Evolutionary conservation across 2,113 vertebrate species (phyloP).

Genomic region (Aegypius monachus): DNA sequence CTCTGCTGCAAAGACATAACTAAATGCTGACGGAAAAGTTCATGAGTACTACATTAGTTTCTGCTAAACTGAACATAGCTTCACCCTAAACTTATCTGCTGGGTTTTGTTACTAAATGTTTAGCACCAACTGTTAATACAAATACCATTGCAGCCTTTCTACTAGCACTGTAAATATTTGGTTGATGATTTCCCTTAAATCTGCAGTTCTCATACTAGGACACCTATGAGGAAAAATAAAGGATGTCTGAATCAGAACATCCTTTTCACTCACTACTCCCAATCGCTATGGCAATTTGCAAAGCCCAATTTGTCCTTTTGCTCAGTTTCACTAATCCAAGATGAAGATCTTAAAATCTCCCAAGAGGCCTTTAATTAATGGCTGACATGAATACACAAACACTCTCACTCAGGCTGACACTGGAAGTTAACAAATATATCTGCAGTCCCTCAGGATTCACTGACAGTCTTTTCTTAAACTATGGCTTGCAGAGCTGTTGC

Average conservation of each 20-base stretch:
- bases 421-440: slow-evolving; percentile 44
- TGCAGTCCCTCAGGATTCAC: neutral
- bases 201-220: neutral
- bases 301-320: slow-evolving; percentile 25
- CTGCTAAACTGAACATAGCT: neutral
- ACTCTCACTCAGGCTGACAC: neutral
- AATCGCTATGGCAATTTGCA: slow-evolving; percentile 22
- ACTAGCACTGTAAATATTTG: neutral
- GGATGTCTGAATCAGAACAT: neutral
- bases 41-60: neutral
- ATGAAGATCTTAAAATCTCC: slow-evolving; percentile 60
- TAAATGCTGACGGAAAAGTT: neutral
- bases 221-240: slow-evolving; percentile 6
- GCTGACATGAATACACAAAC: slow-evolving; percentile 13
- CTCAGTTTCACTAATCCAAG: slow-evolving; percentile 38
- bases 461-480: neutral
- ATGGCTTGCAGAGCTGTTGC: neutral
- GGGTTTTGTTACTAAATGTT: neutral
- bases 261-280: neutral
- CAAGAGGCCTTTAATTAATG: slow-evolving; percentile 58
- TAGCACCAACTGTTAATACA: neutral
- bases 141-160: neutral
- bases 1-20: neutral
- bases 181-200: neutral
- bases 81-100: neutral